These are phyloP conservation scores for Chauna torquata DNA, from an alignment of 2,113 vertebrate species.

Conservation along the genomic window DNA sequence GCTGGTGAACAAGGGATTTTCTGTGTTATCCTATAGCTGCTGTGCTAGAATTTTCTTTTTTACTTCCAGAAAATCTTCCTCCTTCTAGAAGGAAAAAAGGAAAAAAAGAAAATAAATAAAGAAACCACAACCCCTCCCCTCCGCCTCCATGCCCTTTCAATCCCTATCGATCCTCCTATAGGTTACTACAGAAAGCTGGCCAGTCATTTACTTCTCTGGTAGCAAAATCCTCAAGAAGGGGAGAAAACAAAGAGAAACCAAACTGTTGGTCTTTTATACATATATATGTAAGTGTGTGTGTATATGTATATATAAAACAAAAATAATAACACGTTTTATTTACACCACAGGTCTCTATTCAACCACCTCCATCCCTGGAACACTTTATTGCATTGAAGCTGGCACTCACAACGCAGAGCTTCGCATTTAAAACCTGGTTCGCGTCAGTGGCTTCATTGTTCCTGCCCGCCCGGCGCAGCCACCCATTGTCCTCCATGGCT, in stretches of 20 bases:
- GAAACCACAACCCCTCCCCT: background rate
- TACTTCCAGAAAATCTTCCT: background rate
- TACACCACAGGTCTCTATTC: conserved; percentile 27
- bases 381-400: conserved; percentile 12
- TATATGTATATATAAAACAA: background rate
- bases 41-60: conserved; percentile 13
- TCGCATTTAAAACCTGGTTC: background rate
- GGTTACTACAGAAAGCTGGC: background rate
- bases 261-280: background rate
- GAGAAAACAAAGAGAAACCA: background rate
- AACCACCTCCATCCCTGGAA: background rate
- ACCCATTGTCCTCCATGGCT: background rate
- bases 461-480: background rate
- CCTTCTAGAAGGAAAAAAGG: background rate
- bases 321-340: background rate
- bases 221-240: background rate
- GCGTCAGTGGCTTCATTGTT: conserved; percentile 29
- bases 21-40: background rate
- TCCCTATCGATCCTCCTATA: background rate
- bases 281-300: background rate
- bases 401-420: background rate
- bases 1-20: background rate
- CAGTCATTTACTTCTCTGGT: background rate
- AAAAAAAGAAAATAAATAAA: background rate
- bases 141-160: background rate